These are phyloP conservation scores for Epirrhoe alternata DNA, from an alignment of 2,888 invertebrate genomes.

Conservation along the genomic window DNA sequence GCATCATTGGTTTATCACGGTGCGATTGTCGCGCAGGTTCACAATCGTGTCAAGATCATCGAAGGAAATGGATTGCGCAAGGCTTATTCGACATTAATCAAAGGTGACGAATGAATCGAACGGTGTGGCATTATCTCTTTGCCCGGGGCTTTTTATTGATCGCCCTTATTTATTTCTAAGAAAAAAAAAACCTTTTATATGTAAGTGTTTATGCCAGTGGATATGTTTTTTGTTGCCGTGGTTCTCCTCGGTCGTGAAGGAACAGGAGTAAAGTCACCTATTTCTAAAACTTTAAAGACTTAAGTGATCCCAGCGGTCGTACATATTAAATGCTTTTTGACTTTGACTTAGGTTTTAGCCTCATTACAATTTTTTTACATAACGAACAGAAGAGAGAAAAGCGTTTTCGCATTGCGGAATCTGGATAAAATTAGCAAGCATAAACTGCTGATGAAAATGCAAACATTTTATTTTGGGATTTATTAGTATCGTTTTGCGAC, in stretches of 20 bases:
- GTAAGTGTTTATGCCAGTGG: not conserved
- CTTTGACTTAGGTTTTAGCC: not conserved
- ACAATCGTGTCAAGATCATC: slow-evolving; percentile 75
- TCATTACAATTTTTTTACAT: not conserved
- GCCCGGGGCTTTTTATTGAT: not conserved
- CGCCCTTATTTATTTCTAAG: not conserved
- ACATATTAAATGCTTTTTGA: too few species aligned
- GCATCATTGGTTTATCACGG: slow-evolving; percentile 68
- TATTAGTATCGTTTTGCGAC: slow-evolving; percentile 16
- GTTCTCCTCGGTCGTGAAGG: too few species aligned
- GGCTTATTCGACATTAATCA: slow-evolving; percentile 46
- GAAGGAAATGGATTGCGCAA: slow-evolving; percentile 56
- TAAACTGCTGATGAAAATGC: slow-evolving; percentile 22
- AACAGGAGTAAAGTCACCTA: too few species aligned
- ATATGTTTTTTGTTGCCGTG: not conserved
- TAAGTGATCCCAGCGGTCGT: too few species aligned
- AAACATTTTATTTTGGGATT: slow-evolving; percentile 29
- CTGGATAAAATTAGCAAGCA: slow-evolving; percentile 19
- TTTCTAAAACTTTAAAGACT: too few species aligned
- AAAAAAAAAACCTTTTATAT: not conserved
- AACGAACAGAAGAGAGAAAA: not conserved
- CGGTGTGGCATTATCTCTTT: not conserved
- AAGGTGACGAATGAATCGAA: slow-evolving; percentile 6
- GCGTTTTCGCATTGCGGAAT: slow-evolving; percentile 1
- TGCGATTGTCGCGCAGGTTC: slow-evolving; percentile 68